Evolutionary conservation across 2,113 vertebrate genomes (phyloP).

Genomic region (Nothoprocta perdicaria): DNA sequence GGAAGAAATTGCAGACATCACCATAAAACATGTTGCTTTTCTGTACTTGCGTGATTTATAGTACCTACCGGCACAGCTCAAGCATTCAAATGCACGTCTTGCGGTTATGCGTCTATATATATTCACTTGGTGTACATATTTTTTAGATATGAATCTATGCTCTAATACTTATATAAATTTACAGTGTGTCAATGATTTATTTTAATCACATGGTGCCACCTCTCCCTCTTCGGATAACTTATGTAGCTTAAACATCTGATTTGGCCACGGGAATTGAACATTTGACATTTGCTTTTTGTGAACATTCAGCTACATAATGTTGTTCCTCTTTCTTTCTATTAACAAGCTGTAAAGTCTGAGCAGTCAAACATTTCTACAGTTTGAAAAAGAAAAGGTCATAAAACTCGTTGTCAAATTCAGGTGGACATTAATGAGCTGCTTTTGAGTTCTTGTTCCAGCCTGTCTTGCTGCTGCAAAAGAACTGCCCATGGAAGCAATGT

Average conservation of each 20-base stretch:
- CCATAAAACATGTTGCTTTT: slow-evolving; percentile 7
- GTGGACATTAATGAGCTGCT: not conserved
- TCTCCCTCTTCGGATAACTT: not conserved
- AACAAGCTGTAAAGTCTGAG: not conserved
- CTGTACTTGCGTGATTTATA: slow-evolving; percentile 19
- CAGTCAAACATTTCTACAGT: not conserved
- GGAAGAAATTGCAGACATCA: slow-evolving; percentile 8
- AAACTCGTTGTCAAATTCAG: not conserved
- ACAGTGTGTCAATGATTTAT: not conserved
- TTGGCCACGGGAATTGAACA: not conserved
- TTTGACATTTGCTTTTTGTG: not conserved
- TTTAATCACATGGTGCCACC: not conserved
- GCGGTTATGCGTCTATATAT: not conserved
- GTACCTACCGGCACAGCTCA: slow-evolving; percentile 17
- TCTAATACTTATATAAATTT: not conserved
- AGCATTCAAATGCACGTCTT: not conserved
- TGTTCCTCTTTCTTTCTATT: not conserved
- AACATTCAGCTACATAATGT: not conserved
- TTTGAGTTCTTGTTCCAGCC: not conserved
- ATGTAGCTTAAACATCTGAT: not conserved
- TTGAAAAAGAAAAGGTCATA: not conserved
- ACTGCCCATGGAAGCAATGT: not conserved
- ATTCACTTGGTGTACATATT: not conserved
- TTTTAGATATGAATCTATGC: not conserved
- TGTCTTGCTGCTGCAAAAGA: not conserved